Conservation (phyloP, 2,888 invertebrate genomes). For the Odontocerum albicorne region DNA sequence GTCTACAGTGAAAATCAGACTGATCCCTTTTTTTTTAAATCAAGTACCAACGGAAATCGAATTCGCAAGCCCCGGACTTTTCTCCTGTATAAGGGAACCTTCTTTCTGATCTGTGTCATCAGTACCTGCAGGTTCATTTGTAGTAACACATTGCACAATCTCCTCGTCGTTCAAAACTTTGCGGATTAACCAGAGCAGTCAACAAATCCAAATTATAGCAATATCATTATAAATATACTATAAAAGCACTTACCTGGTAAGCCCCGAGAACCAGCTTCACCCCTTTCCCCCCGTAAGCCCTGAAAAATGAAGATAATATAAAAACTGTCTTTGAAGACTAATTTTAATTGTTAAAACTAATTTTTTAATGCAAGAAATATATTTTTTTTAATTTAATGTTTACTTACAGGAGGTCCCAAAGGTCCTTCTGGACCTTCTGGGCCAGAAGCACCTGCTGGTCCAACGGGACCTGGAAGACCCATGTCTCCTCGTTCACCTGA, state of each 20-base stretch:
- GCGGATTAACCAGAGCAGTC: no score
- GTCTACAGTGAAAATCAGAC: no score
- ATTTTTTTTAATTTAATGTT: neutral
- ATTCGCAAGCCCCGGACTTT: no score
- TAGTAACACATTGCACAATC: no score
- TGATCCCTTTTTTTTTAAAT: no score
- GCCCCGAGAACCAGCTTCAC: slow-evolving; percentile 13
- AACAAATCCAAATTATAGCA: no score
- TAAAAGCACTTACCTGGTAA: slow-evolving; percentile 7
- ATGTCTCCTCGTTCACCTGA: slow-evolving; percentile 48
- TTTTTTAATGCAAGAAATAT: neutral
- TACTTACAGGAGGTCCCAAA: slow-evolving; percentile 38
- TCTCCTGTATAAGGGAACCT: no score
- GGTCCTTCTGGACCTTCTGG: slow-evolving; percentile 51
- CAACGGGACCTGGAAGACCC: slow-evolving; percentile 12
- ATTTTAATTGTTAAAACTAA: neutral
- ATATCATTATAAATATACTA: neutral
- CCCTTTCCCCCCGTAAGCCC: slow-evolving; percentile 16
- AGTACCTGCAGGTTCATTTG: no score
- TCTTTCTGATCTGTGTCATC: no score
- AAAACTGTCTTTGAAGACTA: neutral
- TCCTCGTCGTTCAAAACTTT: no score
- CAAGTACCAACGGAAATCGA: no score
- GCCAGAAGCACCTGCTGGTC: slow-evolving; percentile 8
- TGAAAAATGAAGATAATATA: slow-evolving; percentile 6